Conservation (phyloP, 2,113 vertebrate genomes). For the Pyrgilauda ruficollis region DNA sequence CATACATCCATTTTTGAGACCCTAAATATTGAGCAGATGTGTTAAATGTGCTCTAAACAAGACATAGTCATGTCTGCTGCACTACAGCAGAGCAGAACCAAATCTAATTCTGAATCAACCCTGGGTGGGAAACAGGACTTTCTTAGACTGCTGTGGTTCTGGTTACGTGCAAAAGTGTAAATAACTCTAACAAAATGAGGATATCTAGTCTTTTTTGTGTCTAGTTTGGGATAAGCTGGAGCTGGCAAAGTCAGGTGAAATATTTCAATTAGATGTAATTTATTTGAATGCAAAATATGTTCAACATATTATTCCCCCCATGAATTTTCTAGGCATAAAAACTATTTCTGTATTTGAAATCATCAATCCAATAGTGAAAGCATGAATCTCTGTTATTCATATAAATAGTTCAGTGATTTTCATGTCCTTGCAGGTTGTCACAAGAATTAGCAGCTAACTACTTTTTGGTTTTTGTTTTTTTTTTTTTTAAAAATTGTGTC, state of each 20-base stretch:
- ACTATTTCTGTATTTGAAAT: neutral
- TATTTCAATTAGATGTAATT: neutral
- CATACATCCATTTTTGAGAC: neutral
- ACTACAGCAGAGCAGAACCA: neutral
- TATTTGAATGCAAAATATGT: neutral
- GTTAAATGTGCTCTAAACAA: neutral
- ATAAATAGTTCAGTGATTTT: neutral
- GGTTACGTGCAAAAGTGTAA: neutral
- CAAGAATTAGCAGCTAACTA: neutral
- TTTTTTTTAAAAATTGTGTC: rapidly evolving
- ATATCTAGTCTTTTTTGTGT: neutral
- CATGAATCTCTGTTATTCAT: neutral
- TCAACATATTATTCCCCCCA: neutral
- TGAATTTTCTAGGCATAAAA: neutral
- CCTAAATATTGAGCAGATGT: neutral
- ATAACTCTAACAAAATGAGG: neutral
- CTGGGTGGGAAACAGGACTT: neutral
- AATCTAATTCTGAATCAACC: neutral
- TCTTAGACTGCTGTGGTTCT: neutral
- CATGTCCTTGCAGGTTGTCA: neutral
- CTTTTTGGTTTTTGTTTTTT: neutral
- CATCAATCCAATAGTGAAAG: neutral
- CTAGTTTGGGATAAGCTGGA: neutral
- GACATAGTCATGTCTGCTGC: neutral
- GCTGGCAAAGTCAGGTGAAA: neutral